A percentile compares a stretch with the other conserved stretches of the same genome.
phyloP scores from a whole-genome alignment of 1,140 invertebrate species.

The Zaprionus capensis region DNA sequence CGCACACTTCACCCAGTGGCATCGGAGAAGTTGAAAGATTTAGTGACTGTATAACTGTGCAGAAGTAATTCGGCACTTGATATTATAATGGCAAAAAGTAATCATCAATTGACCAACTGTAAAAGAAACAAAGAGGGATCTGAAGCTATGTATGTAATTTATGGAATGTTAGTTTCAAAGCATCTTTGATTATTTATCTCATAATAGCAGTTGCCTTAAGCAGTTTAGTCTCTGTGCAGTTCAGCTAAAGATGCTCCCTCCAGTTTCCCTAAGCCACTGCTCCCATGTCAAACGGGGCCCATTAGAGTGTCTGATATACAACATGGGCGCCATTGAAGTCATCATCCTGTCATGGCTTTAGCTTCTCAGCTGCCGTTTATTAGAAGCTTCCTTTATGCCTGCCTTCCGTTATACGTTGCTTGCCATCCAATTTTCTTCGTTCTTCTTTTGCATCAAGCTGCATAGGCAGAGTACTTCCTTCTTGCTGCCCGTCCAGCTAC shows the following conservation, averaged over 20 bases:
- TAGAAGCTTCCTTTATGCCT: conserved; percentile 54
- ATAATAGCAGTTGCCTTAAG: too few species aligned
- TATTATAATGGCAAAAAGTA: neutral
- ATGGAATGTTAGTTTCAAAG: too few species aligned
- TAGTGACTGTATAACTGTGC: neutral
- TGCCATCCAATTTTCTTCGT: conserved; percentile 13
- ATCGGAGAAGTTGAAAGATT: neutral
- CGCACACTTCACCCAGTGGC: conserved; percentile 36
- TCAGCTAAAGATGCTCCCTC: too few species aligned
- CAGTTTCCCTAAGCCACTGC: conserved; percentile 32
- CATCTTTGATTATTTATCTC: too few species aligned
- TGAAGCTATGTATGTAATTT: too few species aligned
- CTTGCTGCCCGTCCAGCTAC: conserved; percentile 21
- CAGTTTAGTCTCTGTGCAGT: too few species aligned
- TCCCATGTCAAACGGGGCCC: conserved; percentile 31
- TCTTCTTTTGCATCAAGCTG: conserved; percentile 22
- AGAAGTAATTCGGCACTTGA: neutral
- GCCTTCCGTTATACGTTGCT: conserved; percentile 30
- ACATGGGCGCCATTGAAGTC: conserved; percentile 60
- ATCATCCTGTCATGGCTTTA: conserved; percentile 57
- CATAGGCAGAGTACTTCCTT: conserved; percentile 24
- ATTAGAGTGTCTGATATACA: conserved; percentile 63
- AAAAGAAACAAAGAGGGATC: too few species aligned
- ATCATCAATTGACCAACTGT: neutral
- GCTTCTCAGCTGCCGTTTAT: conserved; percentile 49